A percentile compares a stretch with the other conserved stretches of the same genome.
Evolutionary conservation across 1,140 invertebrate species (phyloP).

Genomic region (Brachionus paranguensis): DNA sequence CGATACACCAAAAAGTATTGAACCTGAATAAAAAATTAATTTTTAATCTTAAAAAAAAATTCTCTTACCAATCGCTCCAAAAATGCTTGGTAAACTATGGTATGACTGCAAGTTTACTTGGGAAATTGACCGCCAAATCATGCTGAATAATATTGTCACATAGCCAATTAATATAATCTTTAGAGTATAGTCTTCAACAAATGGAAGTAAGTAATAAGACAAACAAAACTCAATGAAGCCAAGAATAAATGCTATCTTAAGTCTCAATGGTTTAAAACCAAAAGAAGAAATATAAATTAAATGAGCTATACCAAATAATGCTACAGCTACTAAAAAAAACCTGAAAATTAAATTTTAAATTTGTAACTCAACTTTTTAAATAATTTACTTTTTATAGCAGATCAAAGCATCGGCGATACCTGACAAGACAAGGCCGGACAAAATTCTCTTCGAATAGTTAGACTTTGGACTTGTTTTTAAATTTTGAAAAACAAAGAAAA

Average conservation of each 20-base stretch:
- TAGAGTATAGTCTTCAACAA: background rate
- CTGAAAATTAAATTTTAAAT: background rate
- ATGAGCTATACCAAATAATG: background rate
- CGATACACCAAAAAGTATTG: background rate
- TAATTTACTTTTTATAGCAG: background rate
- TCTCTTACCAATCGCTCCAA: background rate
- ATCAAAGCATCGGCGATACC: conserved; percentile 8
- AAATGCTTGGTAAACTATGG: background rate
- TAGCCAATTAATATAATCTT: background rate
- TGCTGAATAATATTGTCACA: background rate
- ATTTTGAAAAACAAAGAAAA: background rate
- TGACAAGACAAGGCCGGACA: background rate
- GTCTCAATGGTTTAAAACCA: background rate
- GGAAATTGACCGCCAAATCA: conserved; percentile 17
- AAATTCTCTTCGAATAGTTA: background rate
- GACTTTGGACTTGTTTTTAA: background rate
- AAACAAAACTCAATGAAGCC: background rate
- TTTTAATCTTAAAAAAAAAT: background rate
- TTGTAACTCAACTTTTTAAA: background rate
- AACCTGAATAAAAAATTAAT: background rate
- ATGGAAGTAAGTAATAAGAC: background rate
- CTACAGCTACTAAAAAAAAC: conserved; percentile 9
- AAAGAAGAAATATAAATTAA: background rate
- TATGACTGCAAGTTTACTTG: background rate
- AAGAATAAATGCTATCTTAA: background rate